Conservation (phyloP, 2,888 invertebrate genomes). For the Athrips mouffetella region DNA sequence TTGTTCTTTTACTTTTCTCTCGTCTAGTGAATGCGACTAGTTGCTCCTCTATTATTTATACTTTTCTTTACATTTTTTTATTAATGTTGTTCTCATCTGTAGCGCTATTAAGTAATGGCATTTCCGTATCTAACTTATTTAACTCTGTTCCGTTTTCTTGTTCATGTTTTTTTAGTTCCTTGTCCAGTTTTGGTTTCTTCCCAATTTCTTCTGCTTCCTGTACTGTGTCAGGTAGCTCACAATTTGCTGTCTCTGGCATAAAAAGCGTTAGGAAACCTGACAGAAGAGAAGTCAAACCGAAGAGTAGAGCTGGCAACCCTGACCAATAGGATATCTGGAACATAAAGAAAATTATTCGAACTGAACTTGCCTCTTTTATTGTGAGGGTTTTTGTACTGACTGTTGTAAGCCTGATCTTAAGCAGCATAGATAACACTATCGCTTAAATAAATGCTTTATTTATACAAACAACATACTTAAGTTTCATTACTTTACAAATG, state of each 20-base stretch:
- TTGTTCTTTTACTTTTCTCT: too few species aligned
- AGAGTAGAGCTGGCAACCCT: slow-evolving; percentile 68
- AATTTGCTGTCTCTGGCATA: slow-evolving; percentile 73
- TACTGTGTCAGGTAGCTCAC: slow-evolving; percentile 71
- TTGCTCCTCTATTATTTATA: too few species aligned
- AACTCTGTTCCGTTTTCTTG: slow-evolving; percentile 1
- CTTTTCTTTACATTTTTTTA: too few species aligned
- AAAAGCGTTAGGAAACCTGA: slow-evolving; percentile 62
- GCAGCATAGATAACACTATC: too few species aligned
- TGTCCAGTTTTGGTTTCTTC: slow-evolving; percentile 14
- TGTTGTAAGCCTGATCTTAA: too few species aligned
- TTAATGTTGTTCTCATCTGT: background rate
- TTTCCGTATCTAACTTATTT: background rate
- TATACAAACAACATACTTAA: too few species aligned
- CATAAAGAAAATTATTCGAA: background rate
- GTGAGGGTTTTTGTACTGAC: too few species aligned
- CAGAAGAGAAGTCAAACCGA: slow-evolving; percentile 64
- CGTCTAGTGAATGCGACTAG: too few species aligned
- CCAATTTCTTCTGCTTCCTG: slow-evolving; percentile 67
- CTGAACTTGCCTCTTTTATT: too few species aligned
- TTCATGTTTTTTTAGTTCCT: background rate
- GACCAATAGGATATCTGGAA: slow-evolving; percentile 66
- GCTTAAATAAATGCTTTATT: too few species aligned
- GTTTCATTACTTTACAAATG: too few species aligned
- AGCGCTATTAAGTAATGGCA: background rate